phyloP scores from a whole-genome alignment of 2,888 invertebrate species.

The Macrosiphum euphorbiae region DNA sequence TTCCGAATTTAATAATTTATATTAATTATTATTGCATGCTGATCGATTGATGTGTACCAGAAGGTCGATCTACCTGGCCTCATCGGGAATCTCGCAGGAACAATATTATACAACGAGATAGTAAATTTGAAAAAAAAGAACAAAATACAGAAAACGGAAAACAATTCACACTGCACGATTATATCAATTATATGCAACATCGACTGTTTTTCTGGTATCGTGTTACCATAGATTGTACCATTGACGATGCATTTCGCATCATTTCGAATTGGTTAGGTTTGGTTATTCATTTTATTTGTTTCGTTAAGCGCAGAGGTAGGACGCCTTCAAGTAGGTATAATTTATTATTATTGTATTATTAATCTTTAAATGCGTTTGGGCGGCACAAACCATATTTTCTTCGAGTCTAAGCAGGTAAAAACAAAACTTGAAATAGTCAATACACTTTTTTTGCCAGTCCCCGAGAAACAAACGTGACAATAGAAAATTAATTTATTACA shows the following conservation, averaged over 20 bases:
- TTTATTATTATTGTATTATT: neutral
- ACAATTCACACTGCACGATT: neutral
- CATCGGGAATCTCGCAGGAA: neutral
- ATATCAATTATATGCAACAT: neutral
- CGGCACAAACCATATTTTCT: neutral
- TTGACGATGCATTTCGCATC: neutral
- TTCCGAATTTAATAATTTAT: neutral
- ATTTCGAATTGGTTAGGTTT: neutral
- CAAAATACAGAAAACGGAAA: neutral
- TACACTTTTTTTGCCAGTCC: neutral
- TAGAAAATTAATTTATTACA: neutral
- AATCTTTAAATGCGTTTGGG: neutral
- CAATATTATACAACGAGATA: neutral
- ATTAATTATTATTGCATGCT: neutral
- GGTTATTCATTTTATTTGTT: too few species aligned
- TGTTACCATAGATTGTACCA: neutral
- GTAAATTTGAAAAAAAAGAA: neutral
- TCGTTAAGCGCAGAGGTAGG: too few species aligned
- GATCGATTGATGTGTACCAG: neutral
- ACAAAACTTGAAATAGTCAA: neutral
- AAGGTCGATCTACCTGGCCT: neutral
- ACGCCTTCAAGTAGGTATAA: too few species aligned
- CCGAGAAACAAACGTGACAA: neutral
- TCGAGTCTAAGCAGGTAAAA: neutral
- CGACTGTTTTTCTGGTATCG: neutral